Evolutionary conservation across 2,888 invertebrate genomes (phyloP), one percentile per base, ranked within the genome.

Genomic region (Drosophila borborema): DNA sequence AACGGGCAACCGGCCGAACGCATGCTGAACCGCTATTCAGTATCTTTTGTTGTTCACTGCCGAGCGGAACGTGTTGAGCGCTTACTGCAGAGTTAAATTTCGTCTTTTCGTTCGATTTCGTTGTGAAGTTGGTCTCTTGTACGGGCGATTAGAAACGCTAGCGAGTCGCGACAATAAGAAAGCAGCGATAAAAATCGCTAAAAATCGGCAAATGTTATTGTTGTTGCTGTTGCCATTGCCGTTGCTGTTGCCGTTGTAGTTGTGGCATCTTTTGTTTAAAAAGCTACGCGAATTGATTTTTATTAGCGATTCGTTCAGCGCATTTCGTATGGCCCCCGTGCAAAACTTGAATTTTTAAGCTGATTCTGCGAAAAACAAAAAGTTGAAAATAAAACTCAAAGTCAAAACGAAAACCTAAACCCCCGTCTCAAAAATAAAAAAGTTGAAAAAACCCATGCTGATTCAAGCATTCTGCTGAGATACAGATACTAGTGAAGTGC

Each of bases 291-390:
- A 74, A 77, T 81, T 81, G 72, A 63, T 49, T 71, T 31, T 65
- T 78, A 74, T 74, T 77, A 74, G 61, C 68, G 62, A 64, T 77
- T 72, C 73, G 67, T 64, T 71, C 77, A 41, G 63, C 72, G 69
- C 58, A 66, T 74, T 73, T 63, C 45, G 49, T 23, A 61, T 72
- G 67, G 75, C 76, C 75, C 64, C 77, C 78, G 73, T 67, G 81
- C 84, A 82, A 90, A 90, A 90, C 89, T 89, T 89, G 90, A 89
- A 90, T 85, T 87, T 77, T 81, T 64, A 82, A 85, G 89, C 90
- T 90, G 89, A 89, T 80, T 85, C 81, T 80, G 89, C 89, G 69
- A 86, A 80, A 82, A 77, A 70, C 16, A 28, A 40, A 54, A 46
- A 64, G 6, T 28, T 28, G 51, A 23, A 66, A 12, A 68, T 43